These are phyloP conservation scores for Pandemis heparana DNA, from an alignment of 2,888 invertebrate genomes.

Conservation along the genomic window DNA sequence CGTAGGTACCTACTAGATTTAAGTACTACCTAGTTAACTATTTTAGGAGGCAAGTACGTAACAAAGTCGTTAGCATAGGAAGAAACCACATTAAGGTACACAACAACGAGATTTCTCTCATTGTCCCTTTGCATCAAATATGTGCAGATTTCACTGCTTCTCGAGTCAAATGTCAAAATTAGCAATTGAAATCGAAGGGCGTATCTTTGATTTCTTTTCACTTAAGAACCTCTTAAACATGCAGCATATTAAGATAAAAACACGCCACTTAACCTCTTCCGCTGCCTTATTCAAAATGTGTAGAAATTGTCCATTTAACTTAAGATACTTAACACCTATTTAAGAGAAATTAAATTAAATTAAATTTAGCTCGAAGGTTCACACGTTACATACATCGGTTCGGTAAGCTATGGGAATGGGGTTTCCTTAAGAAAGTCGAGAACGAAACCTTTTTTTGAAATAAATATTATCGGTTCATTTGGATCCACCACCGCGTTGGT, in stretches of 20 bases:
- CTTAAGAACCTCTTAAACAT: conserved; percentile 27
- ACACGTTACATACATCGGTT: not conserved
- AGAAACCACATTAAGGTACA: not conserved
- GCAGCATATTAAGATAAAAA: conserved; percentile 23
- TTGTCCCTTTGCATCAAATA: conserved; percentile 12
- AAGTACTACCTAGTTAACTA: no score
- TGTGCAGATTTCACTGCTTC: conserved; percentile 26
- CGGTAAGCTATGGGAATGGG: not conserved
- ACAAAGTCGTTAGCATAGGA: not conserved
- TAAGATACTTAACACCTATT: not conserved
- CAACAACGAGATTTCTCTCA: not conserved
- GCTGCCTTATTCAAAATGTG: not conserved
- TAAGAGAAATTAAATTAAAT: not conserved
- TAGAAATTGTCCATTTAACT: conserved; percentile 11
- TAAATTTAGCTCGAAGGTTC: not conserved
- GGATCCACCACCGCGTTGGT: not conserved
- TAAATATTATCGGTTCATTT: not conserved
- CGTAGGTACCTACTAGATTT: no score
- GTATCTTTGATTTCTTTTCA: conserved; percentile 35
- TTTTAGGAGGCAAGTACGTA: no score
- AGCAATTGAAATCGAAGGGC: conserved; percentile 40
- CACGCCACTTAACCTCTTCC: conserved; percentile 21
- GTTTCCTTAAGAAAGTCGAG: not conserved
- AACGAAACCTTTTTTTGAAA: not conserved
- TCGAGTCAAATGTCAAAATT: conserved; percentile 36